phyloP scores from a whole-genome alignment of 2,113 vertebrate genomes.

The Dissostichus mawsoni region DNA sequence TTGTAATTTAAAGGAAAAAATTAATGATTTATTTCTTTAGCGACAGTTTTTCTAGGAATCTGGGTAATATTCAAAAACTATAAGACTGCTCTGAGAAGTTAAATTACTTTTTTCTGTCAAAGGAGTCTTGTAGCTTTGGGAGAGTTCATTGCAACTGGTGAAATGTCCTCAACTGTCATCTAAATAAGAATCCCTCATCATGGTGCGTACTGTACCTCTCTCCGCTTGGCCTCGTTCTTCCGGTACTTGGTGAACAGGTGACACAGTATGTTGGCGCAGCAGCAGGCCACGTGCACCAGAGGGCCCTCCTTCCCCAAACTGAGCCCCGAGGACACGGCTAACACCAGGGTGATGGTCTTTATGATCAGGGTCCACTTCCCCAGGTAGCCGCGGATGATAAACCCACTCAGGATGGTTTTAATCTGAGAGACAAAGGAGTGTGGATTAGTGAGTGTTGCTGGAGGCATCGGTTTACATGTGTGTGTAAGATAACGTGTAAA shows the following conservation, averaged over 20 bases:
- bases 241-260: slow-evolving; percentile 97
- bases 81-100: too few species aligned
- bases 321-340: slow-evolving; percentile 97
- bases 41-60: too few species aligned
- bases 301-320: slow-evolving; percentile 97
- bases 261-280: slow-evolving; percentile 96
- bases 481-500: too few species aligned
- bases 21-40: too few species aligned
- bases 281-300: slow-evolving; percentile 97
- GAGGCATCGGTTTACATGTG: not conserved
- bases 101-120: too few species aligned
- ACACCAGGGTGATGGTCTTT: slow-evolving; percentile 93
- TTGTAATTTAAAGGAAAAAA: too few species aligned
- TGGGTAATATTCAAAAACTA: too few species aligned
- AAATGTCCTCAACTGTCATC: too few species aligned
- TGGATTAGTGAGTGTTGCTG: not conserved
- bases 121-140: too few species aligned
- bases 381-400: slow-evolving; percentile 97
- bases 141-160: too few species aligned
- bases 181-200: too few species aligned
- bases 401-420: slow-evolving; percentile 98
- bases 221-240: slow-evolving; percentile 95
- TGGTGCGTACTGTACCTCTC: slow-evolving; percentile 86
- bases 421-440: slow-evolving; percentile 83
- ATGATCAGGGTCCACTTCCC: slow-evolving; percentile 97